Evolutionary conservation across 2,113 vertebrate genomes (phyloP).

Genomic region (Geothlypis trichas): DNA sequence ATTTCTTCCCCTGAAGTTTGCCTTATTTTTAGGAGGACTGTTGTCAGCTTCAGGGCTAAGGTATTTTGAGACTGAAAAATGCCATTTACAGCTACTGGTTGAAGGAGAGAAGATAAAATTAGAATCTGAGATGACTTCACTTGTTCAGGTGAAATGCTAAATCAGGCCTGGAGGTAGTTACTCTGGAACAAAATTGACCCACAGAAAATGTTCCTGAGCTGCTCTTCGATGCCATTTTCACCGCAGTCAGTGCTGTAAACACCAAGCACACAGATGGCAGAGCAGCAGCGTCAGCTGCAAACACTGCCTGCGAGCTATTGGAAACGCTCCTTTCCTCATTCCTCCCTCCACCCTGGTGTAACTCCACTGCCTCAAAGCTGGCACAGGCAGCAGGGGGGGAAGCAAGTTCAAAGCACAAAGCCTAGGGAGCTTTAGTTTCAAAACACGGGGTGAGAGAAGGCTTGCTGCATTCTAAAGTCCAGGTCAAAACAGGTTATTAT

Average conservation of each 20-base stretch:
- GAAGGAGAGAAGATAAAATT: slow-evolving; percentile 6
- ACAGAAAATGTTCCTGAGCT: background rate
- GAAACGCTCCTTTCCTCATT: background rate
- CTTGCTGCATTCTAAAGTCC: background rate
- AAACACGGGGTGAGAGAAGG: background rate
- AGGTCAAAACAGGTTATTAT: background rate
- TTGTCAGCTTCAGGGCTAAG: background rate
- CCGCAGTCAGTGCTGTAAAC: background rate
- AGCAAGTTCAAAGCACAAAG: background rate
- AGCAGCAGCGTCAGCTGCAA: background rate
- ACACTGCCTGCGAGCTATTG: background rate
- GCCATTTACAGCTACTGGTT: background rate
- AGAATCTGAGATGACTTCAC: background rate
- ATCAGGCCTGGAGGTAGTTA: background rate
- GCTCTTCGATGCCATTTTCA: background rate
- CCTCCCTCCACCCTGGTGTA: background rate
- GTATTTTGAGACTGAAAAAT: slow-evolving; percentile 20
- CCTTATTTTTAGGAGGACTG: slow-evolving; percentile 12
- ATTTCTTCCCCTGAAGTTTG: slow-evolving; percentile 9
- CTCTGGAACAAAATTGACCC: background rate
- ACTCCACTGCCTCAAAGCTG: background rate
- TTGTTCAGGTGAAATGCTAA: slow-evolving; percentile 5
- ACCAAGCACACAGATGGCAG: slow-evolving; percentile 34
- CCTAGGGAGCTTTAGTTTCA: background rate
- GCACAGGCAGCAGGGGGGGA: background rate